Evolutionary conservation across 2,113 vertebrate species (phyloP), one percentile per base, ranked within the genome.

Genomic region (Austrofundulus limnaeus): DNA sequence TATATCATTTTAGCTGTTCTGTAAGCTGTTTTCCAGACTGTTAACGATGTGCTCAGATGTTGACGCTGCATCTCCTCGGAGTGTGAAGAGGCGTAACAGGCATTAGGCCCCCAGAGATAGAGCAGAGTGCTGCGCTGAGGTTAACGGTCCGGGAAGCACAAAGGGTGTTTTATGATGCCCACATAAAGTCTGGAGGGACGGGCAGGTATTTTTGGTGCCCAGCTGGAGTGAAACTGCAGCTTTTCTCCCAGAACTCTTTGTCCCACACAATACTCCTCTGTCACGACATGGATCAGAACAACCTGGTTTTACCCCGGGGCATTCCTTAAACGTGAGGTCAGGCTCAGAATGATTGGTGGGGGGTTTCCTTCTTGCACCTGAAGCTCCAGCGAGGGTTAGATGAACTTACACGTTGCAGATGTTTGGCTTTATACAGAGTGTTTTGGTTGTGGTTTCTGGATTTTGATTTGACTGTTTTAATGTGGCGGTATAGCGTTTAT

Each of bases 111-210:
- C 21, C 48, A 15, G 59, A 61, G 69, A 75, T 51, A 31, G 70
- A 24, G n/a, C n/a, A n/a, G 58, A 52, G 50, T 43, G 60, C 64
- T 53, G 60, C 11, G 31, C 69, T 39, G 69, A 42, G 64, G 54
- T 85, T 80, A 78, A 78, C 66, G 19, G 76, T 61, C 72, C 82
- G 59, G 72, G 61, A 50, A 77, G 77, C 68, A 85, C 80, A 79
- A 74, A 62, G 70, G 64, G 13, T 72, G 68, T 81, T 87, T 87
- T 85, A 84, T 77, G 73, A 72, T 47, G 68, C 46, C 71, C 65
- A 52, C 61, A 70, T 77, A 66, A 84, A 79, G 56, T 77, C 50
- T 67, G 45, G 41, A 74, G 72, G n/a, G n/a, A n/a, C n/a, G n/a
- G 65, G 66, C 69, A 70, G 78, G 78, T 81, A 81, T 77, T 81